These are phyloP conservation scores for Eupithecia centaureata DNA, from an alignment of 2,888 invertebrate genomes.

Conservation along the genomic window DNA sequence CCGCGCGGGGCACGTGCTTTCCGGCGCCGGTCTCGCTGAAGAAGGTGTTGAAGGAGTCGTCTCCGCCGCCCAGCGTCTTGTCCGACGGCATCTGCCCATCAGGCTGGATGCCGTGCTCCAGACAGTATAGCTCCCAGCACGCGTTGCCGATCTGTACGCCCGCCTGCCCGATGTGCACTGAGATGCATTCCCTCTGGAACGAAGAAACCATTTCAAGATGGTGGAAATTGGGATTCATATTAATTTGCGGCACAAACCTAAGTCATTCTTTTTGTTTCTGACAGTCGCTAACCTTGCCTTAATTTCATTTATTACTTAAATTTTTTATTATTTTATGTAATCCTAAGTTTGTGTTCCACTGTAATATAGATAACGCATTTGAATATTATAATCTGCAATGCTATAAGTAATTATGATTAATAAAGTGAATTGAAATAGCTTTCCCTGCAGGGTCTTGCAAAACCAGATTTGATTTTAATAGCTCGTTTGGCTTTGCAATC, in stretches of 20 bases:
- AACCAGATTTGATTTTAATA: not conserved
- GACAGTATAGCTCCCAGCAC: slow-evolving; percentile 93
- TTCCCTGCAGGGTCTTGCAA: too few relatives aligned
- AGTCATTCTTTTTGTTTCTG: not conserved
- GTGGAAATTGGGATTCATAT: not conserved
- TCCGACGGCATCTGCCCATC: slow-evolving; percentile 95
- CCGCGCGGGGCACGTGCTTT: slow-evolving; percentile 94
- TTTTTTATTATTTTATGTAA: too few relatives aligned
- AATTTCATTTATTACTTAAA: not conserved
- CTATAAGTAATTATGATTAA: too few relatives aligned
- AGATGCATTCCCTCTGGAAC: slow-evolving; percentile 92
- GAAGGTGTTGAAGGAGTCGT: slow-evolving; percentile 91
- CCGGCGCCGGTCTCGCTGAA: slow-evolving; percentile 90
- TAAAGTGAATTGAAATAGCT: too few relatives aligned
- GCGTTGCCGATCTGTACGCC: slow-evolving; percentile 95
- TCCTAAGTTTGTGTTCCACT: too few relatives aligned
- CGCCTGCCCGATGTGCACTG: slow-evolving; percentile 93
- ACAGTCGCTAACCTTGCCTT: not conserved
- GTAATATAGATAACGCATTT: too few relatives aligned
- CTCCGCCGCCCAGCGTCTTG: slow-evolving; percentile 88
- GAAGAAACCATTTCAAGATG: not conserved
- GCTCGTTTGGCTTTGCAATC: not conserved
- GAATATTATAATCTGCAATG: too few relatives aligned
- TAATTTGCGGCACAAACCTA: not conserved
- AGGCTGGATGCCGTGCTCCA: slow-evolving; percentile 93